Conservation (phyloP, 92 coral and sea anemone species). For the Phenganax marumi region DNA sequence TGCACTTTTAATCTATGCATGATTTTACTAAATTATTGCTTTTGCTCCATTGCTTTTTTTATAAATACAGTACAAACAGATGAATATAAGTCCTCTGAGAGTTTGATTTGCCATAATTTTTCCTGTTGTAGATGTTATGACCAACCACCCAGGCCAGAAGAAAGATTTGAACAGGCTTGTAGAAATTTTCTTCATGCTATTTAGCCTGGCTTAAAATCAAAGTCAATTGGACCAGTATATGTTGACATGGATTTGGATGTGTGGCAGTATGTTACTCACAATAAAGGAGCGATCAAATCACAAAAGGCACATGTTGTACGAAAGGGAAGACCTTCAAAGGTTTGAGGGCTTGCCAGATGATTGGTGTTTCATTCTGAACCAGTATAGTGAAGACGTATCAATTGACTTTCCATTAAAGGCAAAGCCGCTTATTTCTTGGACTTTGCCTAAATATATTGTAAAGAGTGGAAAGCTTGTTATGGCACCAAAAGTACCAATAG, state of each 20-base stretch:
- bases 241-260: slow-evolving; percentile 53
- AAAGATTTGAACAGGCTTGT: slow-evolving; percentile 47
- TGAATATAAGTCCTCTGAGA: background rate
- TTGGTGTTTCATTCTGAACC: slow-evolving; percentile 55
- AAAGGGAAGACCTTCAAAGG: slow-evolving; percentile 38
- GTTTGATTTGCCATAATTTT: background rate
- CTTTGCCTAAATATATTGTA: slow-evolving; percentile 1
- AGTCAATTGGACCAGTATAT: slow-evolving; percentile 33
- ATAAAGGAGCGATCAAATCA: slow-evolving; percentile 46
- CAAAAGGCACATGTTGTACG: slow-evolving; percentile 42
- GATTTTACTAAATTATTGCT: background rate
- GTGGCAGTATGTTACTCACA: slow-evolving; percentile 49
- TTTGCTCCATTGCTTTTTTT: background rate
- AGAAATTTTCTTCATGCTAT: slow-evolving; percentile 48
- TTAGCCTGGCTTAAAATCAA: slow-evolving; percentile 32
- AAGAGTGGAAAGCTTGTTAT: slow-evolving; percentile 20
- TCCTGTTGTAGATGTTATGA: background rate
- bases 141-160: background rate
- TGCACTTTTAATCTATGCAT: slow-evolving; percentile 21
- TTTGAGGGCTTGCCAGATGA: slow-evolving; percentile 41
- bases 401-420: slow-evolving; percentile 53
- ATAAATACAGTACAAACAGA: background rate
- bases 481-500: slow-evolving; percentile 51
- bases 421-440: slow-evolving; percentile 50
- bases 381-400: slow-evolving; percentile 60